Base-by-base conservation (phyloP, 92 coral and sea anemone genomes). In the Epizoanthus stellaris region DNA sequence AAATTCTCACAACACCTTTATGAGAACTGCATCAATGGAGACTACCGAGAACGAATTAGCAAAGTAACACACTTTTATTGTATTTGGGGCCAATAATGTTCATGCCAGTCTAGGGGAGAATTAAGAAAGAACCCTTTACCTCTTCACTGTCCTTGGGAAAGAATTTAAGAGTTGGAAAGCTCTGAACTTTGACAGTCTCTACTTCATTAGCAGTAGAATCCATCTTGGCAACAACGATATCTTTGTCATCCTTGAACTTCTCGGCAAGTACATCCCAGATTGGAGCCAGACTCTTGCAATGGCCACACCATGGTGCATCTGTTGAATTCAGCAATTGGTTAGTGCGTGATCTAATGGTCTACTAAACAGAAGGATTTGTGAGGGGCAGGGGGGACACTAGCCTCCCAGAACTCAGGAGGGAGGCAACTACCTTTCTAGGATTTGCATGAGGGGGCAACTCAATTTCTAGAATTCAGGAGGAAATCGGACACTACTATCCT, bases 301-400 rank as follows among this genome's bases (percentile, higher is more conserved):
- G 99, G 47, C 99, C 99, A 75, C 99, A 97, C 99, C 99, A 97
- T 71, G 99, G 99, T 45, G 99, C 99, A 91, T 97, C 99, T 97
- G 75, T 1, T 3, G 4, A 67, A 61, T 6, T 47, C 45, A 16
- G 56, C 25, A 30, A 52, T 13, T 52, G 56, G 14, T 52, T 52
- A 52, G 56, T 52, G 56, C 56, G 5, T 13, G 12, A 52, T 7
- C 10, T 52, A 52, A 13, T 52, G 56, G 56, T 11, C 56, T 52
- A 52, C 56, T 30, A 66, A 7, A 66, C 71, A 66, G 15, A 4
- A 14, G 34, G 34, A 11, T 3, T 21, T 36, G 40, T 2, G 12
- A 30, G 36, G 36, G 36, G 36, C 1, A 30, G 36, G 36, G 36
- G 36, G 36, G 36, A 30, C 36, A 30, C 36, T 2, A 30, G 36